phyloP scores from a whole-genome alignment of 2,888 invertebrate genomes.

The Leucophenga montana region DNA sequence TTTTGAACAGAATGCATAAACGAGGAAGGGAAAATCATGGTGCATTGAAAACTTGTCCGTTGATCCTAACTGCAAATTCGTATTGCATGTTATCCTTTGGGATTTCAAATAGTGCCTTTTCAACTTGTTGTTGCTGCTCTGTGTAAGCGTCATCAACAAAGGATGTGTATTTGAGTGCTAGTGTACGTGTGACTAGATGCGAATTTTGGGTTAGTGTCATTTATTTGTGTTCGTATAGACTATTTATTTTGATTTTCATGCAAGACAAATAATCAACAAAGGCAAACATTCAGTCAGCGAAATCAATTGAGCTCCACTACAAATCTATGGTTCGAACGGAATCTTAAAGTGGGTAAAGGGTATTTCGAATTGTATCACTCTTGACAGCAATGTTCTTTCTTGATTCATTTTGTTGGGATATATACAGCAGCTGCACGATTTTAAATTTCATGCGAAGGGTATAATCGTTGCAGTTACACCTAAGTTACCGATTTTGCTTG shows the following conservation, averaged over 20 bases:
- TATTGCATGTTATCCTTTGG: conserved; percentile 28
- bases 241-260: conserved; percentile 27
- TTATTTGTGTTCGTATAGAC: conserved; percentile 21
- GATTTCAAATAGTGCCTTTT: conserved; percentile 21
- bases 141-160: neutral
- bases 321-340: no score
- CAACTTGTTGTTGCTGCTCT: neutral
- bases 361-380: no score
- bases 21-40: conserved; percentile 1
- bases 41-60: conserved; percentile 24
- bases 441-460: no score
- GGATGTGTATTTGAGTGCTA: neutral
- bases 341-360: no score
- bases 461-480: no score
- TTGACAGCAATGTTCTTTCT: no score
- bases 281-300: conserved; percentile 2
- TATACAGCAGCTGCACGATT: no score
- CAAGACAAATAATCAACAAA: conserved; percentile 23
- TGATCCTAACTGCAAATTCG: conserved; percentile 24
- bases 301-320: no score
- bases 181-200: neutral
- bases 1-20: neutral
- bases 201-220: conserved; percentile 13
- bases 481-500: no score
- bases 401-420: no score